phyloP scores from a whole-genome alignment of 1,140 invertebrate species.

The Halotydeus destructor region DNA sequence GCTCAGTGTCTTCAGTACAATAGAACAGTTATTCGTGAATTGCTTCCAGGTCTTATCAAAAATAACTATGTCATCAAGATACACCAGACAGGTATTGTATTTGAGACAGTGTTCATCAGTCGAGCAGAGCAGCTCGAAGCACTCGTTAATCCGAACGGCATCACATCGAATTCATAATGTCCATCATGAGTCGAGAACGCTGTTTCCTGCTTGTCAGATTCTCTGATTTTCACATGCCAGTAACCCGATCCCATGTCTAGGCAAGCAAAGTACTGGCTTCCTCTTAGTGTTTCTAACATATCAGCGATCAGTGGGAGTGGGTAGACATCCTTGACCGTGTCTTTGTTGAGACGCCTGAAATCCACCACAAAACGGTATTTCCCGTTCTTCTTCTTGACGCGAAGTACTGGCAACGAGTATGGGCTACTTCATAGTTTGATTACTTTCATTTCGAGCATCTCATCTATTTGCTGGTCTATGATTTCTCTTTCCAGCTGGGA shows the following conservation, averaged over 20 bases:
- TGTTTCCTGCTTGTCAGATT: neutral
- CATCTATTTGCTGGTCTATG: neutral
- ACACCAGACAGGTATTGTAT: constrained; percentile 6
- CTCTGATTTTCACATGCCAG: too few relatives aligned
- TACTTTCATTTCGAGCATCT: neutral
- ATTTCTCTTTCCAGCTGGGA: neutral
- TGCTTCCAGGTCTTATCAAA: constrained; percentile 9
- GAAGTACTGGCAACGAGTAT: neutral
- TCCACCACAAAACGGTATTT: constrained; percentile 23
- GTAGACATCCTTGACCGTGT: constrained; percentile 26
- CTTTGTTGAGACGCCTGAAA: constrained; percentile 27
- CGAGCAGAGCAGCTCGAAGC: constrained; percentile 1
- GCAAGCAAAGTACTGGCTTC: constrained; percentile 19
- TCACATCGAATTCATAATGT: constrained; percentile 1
- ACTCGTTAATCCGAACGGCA: constrained; percentile 12
- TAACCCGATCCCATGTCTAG: too few relatives aligned
- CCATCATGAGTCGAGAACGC: neutral
- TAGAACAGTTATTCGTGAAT: constrained; percentile 14
- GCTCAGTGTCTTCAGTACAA: constrained; percentile 16
- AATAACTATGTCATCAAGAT: neutral
- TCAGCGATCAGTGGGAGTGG: constrained; percentile 27
- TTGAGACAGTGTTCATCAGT: neutral
- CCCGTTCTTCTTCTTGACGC: neutral
- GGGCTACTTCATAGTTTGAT: neutral
- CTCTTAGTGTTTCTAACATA: constrained; percentile 18